Base-by-base conservation (phyloP, 2,113 vertebrate species). In the Hippoglossus stenolepis region DNA sequence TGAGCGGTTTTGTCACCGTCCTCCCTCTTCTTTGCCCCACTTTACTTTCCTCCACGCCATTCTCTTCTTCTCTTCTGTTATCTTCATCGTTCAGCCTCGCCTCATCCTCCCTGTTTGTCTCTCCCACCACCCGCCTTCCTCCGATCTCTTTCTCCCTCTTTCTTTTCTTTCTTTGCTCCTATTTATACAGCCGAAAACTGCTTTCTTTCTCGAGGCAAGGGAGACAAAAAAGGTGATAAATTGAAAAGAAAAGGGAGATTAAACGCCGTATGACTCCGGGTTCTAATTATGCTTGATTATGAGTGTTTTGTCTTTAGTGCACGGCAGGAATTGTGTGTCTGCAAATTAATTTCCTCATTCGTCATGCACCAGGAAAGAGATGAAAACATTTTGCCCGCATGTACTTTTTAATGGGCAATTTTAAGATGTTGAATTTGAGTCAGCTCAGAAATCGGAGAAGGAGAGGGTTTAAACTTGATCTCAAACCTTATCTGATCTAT, bases 261-360 rank as follows among this genome's bases (percentile, higher is more conserved):
- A 84, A 89, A 89, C 54, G 17, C 49, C 3, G n/a, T 43, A 38
- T 67, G 79, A 64, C 53, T 76, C 77, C 72, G 80, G 77, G 70
- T 75, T 80, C 38, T 80, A 87, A 87, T 89, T 79, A 85, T 70
- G 49, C 63, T 69, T 71, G 70, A 85, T 88, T 69, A 83, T 35
- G 28, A 77, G 64, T 8, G 40, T 68, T 74, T 84, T 82, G 72
- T 83, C 57, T 82, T 86, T 70, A 17, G 26, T 68, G 61, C 73
- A 6, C 53, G 1, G 49, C 65, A 57, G 66, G 80, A 81, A 64
- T 69, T 60, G 38, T 70, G 61, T 45, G 18, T 72, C 51, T 70
- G 31, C 38, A 72, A 86, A 88, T 84, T 57, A 59, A 87, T 88
- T 77, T 85, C 63, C 43, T 82, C 66, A 47, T 83, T 67, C 2